Percentiles rank a stretch among this genome's conserved stretches.
phyloP scores from a whole-genome alignment of 2,113 vertebrate genomes.

The Scatophagus argus region DNA sequence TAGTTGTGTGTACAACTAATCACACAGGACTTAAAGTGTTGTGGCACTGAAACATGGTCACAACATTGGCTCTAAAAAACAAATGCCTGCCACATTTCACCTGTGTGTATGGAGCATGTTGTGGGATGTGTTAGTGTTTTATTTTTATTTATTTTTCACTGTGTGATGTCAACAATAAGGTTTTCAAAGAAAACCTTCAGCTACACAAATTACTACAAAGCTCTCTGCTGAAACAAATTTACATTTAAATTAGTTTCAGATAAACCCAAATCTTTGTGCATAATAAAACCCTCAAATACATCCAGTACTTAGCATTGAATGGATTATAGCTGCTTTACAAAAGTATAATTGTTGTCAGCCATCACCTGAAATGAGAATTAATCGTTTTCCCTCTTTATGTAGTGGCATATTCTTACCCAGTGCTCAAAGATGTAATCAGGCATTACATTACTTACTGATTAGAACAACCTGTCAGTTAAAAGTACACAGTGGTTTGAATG shows the following conservation, averaged over 20 bases:
- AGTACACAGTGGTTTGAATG: neutral
- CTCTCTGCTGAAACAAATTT: conserved; percentile 10
- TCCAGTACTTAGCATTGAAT: neutral
- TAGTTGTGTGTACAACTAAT: too few relatives aligned
- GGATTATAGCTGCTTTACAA: neutral
- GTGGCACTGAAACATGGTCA: too few relatives aligned
- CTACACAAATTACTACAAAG: neutral
- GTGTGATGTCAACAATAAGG: neutral
- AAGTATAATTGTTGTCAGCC: neutral
- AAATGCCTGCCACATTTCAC: conserved; percentile 3
- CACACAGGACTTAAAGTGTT: too few relatives aligned
- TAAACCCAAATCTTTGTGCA: neutral
- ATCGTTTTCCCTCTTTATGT: neutral
- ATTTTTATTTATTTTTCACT: neutral
- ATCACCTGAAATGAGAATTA: neutral
- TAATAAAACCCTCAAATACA: conserved; percentile 17
- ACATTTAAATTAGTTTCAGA: conserved; percentile 45
- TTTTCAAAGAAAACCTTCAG: neutral
- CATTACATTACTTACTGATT: neutral
- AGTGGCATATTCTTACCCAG: neutral
- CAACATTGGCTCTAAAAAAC: too few relatives aligned
- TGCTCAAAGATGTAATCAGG: neutral
- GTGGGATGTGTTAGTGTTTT: too few relatives aligned
- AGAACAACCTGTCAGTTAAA: neutral
- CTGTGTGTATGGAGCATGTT: neutral